A percentile compares a stretch with the other conserved stretches of the same genome.
These are phyloP conservation scores for Trachymyrmex cornetzi DNA, from an alignment of 1,140 invertebrate species.

Conservation along the genomic window DNA sequence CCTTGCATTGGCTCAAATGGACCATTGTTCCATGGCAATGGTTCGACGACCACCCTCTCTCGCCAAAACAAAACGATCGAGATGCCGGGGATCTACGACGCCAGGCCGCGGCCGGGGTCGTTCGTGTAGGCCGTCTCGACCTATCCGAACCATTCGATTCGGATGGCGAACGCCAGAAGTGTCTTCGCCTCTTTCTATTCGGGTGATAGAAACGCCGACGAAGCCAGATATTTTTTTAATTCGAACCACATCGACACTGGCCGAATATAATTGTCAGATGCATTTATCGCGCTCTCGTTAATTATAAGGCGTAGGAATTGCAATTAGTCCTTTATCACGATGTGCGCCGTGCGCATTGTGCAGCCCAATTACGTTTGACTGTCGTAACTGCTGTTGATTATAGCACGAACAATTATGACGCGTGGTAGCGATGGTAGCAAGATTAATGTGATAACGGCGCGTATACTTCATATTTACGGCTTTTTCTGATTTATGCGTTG, in stretches of 20 bases:
- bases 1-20: slow-evolving; percentile 75
- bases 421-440: slow-evolving; percentile 41
- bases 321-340: slow-evolving; percentile 66
- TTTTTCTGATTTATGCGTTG: slow-evolving; percentile 50
- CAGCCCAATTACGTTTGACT: slow-evolving; percentile 62
- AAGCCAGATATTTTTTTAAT: neutral
- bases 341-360: slow-evolving; percentile 48
- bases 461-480: slow-evolving; percentile 42
- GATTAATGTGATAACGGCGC: slow-evolving; percentile 54
- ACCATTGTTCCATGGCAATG: slow-evolving; percentile 80
- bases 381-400: slow-evolving; percentile 59
- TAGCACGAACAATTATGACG: slow-evolving; percentile 47
- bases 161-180: slow-evolving; percentile 32
- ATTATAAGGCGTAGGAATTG: slow-evolving; percentile 63
- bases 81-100: slow-evolving; percentile 70
- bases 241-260: neutral
- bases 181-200: slow-evolving; percentile 15
- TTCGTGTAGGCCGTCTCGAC: slow-evolving; percentile 66
- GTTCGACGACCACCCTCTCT: slow-evolving; percentile 78
- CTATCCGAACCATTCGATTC: slow-evolving; percentile 42
- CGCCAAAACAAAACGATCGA: slow-evolving; percentile 77
- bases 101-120: slow-evolving; percentile 56
- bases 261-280: slow-evolving; percentile 32
- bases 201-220: slow-evolving; percentile 34
- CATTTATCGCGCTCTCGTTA: slow-evolving; percentile 58